These are phyloP conservation scores for Tetraodon nigroviridis DNA, from an alignment of 2,113 vertebrate genomes.

Conservation along the genomic window DNA sequence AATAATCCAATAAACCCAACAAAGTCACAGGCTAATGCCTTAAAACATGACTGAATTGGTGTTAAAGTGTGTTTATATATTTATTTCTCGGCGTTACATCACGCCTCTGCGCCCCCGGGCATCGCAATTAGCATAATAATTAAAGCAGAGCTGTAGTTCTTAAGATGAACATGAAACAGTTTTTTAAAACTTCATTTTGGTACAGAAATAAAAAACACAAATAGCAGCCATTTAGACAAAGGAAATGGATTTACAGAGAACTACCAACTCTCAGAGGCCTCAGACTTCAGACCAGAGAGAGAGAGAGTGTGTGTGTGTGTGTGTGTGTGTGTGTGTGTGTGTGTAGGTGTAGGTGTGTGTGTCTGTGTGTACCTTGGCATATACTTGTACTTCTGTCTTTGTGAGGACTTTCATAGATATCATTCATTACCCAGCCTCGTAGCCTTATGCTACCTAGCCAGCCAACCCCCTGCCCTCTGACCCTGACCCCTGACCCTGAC, in stretches of 20 bases:
- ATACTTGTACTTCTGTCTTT: no score
- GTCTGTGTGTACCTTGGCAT: no score
- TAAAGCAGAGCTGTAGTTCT: slow-evolving; percentile 50
- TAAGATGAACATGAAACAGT: slow-evolving; percentile 8
- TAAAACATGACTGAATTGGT: slow-evolving; percentile 23
- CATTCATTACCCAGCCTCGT: no score
- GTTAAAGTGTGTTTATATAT: slow-evolving; percentile 42
- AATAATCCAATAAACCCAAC: slow-evolving; percentile 37
- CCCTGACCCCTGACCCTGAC: no score
- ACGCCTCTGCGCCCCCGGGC: slow-evolving; percentile 35
- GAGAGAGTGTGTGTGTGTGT: slow-evolving; percentile 1
- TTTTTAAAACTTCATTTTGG: slow-evolving; percentile 19
- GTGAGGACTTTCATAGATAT: no score
- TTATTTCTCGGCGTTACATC: slow-evolving; percentile 60
- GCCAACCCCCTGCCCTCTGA: no score
- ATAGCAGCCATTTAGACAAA: slow-evolving; percentile 51
- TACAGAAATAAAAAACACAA: slow-evolving; percentile 24
- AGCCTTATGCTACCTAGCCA: no score
- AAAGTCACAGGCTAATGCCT: background rate
- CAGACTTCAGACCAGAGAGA: slow-evolving; percentile 24
- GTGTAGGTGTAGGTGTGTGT: no score
- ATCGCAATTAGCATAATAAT: slow-evolving; percentile 64
- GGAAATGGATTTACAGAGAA: slow-evolving; percentile 38
- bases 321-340: no score
- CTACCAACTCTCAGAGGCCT: background rate